These are phyloP conservation scores for Drosophila teissieri DNA, from an alignment of 1,140 invertebrate genomes.

Conservation along the genomic window DNA sequence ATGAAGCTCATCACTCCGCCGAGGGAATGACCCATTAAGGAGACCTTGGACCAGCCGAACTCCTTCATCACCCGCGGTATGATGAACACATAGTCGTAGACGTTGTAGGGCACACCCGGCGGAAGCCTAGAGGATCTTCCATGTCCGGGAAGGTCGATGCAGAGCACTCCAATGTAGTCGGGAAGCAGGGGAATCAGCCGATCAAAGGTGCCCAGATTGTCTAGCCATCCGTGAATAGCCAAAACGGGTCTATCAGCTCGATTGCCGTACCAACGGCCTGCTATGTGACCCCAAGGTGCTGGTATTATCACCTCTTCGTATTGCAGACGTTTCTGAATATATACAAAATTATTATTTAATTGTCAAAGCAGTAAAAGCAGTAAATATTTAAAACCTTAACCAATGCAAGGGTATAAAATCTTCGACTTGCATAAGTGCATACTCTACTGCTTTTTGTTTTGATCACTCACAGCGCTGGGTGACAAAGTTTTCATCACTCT, in stretches of 20 bases:
- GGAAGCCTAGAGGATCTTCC: slow-evolving; percentile 88
- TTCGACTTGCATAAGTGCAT: neutral
- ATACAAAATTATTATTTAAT: neutral
- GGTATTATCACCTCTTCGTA: slow-evolving; percentile 87
- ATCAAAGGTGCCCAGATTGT: slow-evolving; percentile 90
- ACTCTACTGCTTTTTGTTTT: neutral
- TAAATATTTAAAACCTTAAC: no score
- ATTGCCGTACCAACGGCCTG: slow-evolving; percentile 89
- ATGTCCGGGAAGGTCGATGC: slow-evolving; percentile 90
- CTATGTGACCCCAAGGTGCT: slow-evolving; percentile 88
- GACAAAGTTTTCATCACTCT: neutral
- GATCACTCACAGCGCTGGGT: neutral
- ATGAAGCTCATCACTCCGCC: slow-evolving; percentile 86
- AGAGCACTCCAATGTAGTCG: slow-evolving; percentile 86
- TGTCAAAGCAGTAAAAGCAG: no score
- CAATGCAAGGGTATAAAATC: neutral
- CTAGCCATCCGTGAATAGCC: slow-evolving; percentile 90
- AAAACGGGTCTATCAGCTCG: slow-evolving; percentile 87
- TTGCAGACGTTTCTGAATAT: slow-evolving; percentile 10
- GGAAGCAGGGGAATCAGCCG: slow-evolving; percentile 87
- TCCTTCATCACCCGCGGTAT: slow-evolving; percentile 87
- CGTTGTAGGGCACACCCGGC: slow-evolving; percentile 86
- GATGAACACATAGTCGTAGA: slow-evolving; percentile 85
- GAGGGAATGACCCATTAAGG: slow-evolving; percentile 89
- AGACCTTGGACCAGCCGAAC: slow-evolving; percentile 89